phyloP scores from a whole-genome alignment of 2,113 vertebrate genomes.

The Crotalus horridus region DNA sequence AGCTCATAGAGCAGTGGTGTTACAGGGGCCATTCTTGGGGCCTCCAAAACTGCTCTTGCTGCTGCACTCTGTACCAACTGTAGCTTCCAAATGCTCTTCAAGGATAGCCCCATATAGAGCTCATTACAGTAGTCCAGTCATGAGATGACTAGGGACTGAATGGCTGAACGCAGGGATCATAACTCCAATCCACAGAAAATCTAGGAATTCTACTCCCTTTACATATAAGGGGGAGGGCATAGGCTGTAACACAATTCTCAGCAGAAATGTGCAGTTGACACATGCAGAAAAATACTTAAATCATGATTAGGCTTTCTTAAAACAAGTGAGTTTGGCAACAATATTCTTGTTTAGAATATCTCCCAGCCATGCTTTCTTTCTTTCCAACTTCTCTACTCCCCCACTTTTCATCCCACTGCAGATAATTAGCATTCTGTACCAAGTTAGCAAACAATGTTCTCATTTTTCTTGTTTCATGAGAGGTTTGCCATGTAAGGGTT shows the following conservation, averaged over 20 bases:
- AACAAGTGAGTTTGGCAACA: neutral
- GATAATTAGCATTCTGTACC: neutral
- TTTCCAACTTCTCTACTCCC: neutral
- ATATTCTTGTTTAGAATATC: neutral
- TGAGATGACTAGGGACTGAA: neutral
- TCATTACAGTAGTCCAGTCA: neutral
- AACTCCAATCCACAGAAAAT: neutral
- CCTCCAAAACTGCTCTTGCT: too few species aligned
- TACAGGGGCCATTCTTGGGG: too few species aligned
- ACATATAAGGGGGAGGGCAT: neutral
- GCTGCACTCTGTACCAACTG: neutral
- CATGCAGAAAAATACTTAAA: neutral
- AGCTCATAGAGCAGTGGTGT: too few species aligned
- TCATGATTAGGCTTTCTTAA: neutral
- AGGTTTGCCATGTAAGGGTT: neutral
- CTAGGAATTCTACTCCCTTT: neutral
- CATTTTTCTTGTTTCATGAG: neutral
- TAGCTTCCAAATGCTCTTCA: neutral
- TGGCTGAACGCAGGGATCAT: neutral
- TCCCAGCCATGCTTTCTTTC: neutral
- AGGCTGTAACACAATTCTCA: neutral
- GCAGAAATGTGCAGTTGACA: slow-evolving; percentile 33
- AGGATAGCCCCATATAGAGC: neutral
- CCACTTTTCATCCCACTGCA: neutral
- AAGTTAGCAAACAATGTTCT: neutral